Conservation (phyloP, 2,797 vertebrate genomes). For the Sebastes baramenuke region DNA sequence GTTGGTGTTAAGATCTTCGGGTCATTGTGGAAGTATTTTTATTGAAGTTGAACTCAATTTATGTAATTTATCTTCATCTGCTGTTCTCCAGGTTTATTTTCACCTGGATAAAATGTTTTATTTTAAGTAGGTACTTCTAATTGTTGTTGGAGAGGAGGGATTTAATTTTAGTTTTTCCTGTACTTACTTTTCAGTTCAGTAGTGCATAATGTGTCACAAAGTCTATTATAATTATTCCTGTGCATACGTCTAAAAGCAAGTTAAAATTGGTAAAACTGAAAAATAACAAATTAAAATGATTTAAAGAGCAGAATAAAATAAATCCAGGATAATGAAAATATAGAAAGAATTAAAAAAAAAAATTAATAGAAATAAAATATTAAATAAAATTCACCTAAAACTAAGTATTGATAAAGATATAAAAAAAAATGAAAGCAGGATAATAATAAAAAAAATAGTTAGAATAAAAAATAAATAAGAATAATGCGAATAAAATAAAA, state of each 20-base stretch:
- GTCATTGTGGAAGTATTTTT: neutral
- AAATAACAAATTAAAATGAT: neutral
- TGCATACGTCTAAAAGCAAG: neutral
- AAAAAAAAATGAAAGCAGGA: no score
- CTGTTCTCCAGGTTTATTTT: neutral
- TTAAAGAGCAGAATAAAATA: neutral
- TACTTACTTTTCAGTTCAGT: neutral
- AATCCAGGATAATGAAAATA: neutral
- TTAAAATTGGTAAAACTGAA: neutral
- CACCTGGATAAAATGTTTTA: neutral
- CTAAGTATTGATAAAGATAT: neutral
- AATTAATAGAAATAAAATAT: neutral
- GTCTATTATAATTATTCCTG: neutral
- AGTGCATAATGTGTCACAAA: neutral
- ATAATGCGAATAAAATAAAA: neutral
- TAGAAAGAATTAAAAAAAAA: neutral
- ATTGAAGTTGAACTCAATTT: no score
- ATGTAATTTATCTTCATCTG: neutral
- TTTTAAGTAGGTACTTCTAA: neutral
- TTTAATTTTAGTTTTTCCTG: neutral
- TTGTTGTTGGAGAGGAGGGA: neutral
- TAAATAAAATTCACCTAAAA: neutral
- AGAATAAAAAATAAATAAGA: no score
- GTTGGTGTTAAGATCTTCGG: neutral
- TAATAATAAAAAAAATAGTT: no score